phyloP scores from a whole-genome alignment of 2,888 invertebrate species.

The Scrobipalpa atriplicella region DNA sequence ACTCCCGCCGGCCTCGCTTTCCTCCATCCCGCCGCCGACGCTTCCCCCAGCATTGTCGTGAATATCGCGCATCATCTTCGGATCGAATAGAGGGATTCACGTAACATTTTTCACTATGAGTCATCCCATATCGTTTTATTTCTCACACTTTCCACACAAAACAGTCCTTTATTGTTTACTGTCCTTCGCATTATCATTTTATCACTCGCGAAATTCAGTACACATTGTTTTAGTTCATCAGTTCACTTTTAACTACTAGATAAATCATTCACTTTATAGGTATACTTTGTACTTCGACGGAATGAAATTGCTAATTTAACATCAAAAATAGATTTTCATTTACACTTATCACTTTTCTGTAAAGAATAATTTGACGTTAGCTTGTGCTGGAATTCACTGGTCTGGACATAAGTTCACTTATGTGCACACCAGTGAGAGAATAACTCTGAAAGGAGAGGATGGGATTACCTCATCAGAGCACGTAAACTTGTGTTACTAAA shows the following conservation, averaged over 20 bases:
- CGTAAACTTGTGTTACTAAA: conserved; percentile 47
- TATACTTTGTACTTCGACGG: conserved; percentile 77
- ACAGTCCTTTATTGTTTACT: conserved; percentile 53
- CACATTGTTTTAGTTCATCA: conserved; percentile 53
- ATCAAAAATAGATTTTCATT: conserved; percentile 73
- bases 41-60: conserved; percentile 78
- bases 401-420: conserved; percentile 70
- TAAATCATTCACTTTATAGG: conserved; percentile 53
- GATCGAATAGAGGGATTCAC: conserved; percentile 69
- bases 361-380: conserved; percentile 47
- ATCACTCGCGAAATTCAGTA: conserved; percentile 55
- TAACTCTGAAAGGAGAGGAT: conserved; percentile 42
- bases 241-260: conserved; percentile 53
- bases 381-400: conserved; percentile 51
- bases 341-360: conserved; percentile 71
- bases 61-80: conserved; percentile 82
- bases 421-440: conserved; percentile 64
- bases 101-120: conserved; percentile 79
- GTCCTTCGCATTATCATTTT: conserved; percentile 67
- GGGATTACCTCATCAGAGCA: conserved; percentile 65
- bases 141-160: conserved; percentile 69
- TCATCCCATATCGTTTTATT: conserved; percentile 82
- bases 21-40: conserved; percentile 79
- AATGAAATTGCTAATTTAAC: conserved; percentile 65
- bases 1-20: conserved; percentile 80